These are phyloP conservation scores for Papilio aristodemus DNA, from an alignment of 1,140 invertebrate genomes.

Conservation along the genomic window DNA sequence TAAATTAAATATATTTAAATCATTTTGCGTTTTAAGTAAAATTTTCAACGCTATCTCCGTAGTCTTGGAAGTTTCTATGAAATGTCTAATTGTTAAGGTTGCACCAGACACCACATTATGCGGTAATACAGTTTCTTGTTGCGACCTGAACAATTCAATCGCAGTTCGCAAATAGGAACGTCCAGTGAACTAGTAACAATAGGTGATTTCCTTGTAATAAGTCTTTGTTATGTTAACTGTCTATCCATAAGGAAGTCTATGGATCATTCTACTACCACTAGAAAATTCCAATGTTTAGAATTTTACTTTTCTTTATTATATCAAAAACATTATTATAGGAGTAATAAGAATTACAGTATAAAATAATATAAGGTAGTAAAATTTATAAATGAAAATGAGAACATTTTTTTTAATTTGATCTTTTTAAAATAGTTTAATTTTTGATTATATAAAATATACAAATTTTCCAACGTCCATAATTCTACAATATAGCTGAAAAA, in stretches of 20 bases:
- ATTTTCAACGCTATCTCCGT: background rate
- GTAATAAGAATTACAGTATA: too few species aligned
- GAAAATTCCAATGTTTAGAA: constrained; percentile 5
- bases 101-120: constrained; percentile 25
- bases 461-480: background rate
- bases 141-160: constrained; percentile 62
- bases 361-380: too few species aligned
- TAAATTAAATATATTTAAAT: background rate
- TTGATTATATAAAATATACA: too few species aligned
- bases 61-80: constrained; percentile 8
- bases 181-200: constrained; percentile 68
- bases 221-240: constrained; percentile 61
- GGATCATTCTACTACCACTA: constrained; percentile 1
- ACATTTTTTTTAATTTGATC: too few species aligned
- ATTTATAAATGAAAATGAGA: too few species aligned
- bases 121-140: constrained; percentile 49
- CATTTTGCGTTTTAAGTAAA: background rate
- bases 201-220: constrained; percentile 67
- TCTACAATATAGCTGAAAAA: too few species aligned
- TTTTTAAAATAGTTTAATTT: too few species aligned
- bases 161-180: constrained; percentile 54
- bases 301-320: too few species aligned
- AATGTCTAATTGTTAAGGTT: background rate
- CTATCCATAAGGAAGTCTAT: constrained; percentile 37
- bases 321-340: too few species aligned